Conservation (phyloP, 2,888 invertebrate genomes). For the Strigamia transsilvanica region DNA sequence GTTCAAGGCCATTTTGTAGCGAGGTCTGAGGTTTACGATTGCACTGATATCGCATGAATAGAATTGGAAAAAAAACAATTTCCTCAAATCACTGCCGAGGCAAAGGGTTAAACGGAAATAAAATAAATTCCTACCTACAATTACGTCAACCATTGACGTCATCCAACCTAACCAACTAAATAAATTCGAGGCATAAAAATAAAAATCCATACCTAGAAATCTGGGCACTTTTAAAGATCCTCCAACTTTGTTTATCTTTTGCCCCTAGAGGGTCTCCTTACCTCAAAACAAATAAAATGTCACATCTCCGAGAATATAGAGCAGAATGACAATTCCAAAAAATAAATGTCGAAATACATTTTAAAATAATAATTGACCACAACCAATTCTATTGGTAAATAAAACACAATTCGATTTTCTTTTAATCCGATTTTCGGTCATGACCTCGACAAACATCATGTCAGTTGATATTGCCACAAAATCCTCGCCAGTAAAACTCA, state of each 20-base stretch:
- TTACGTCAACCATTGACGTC: slow-evolving; percentile 45
- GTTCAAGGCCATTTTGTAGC: slow-evolving; percentile 28
- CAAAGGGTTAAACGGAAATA: slow-evolving; percentile 22
- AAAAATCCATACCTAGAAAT: not conserved
- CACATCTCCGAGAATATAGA: no score
- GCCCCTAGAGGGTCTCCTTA: no score
- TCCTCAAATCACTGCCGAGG: not conserved
- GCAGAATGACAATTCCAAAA: no score
- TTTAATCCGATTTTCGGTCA: slow-evolving; percentile 47
- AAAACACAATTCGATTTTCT: slow-evolving; percentile 1
- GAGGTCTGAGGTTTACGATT: slow-evolving; percentile 9
- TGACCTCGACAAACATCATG: slow-evolving; percentile 23
- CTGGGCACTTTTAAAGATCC: no score
- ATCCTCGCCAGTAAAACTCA: not conserved
- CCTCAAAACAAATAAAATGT: no score
- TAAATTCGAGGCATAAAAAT: not conserved
- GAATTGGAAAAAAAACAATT: not conserved
- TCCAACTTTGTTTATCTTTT: no score
- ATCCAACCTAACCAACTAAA: not conserved
- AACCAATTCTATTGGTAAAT: no score
- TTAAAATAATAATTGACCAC: no score
- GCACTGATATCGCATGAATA: not conserved
- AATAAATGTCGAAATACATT: no score
- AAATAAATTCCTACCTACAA: not conserved
- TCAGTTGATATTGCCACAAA: slow-evolving; percentile 34